Evolutionary conservation across 2,888 invertebrate genomes (phyloP).

Genomic region (Galerucella nymphaeae): DNA sequence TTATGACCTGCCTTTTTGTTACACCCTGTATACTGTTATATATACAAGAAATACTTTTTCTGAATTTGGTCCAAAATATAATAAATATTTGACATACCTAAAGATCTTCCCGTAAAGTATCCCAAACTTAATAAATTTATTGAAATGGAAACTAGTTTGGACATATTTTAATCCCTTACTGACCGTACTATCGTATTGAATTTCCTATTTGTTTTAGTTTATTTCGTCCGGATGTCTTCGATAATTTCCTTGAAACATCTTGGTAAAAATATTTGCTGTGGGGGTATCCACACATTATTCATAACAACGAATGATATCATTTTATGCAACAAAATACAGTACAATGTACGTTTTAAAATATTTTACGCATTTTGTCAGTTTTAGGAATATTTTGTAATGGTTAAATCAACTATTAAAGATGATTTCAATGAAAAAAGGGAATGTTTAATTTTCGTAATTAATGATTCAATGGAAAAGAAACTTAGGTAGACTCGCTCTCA

Average conservation of each 20-base stretch:
- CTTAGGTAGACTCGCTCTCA: not conserved
- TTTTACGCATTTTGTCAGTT: not conserved
- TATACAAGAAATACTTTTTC: no score
- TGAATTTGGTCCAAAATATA: no score
- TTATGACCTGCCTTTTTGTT: no score
- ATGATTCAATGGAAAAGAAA: not conserved
- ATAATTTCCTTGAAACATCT: constrained; percentile 4
- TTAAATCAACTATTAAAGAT: not conserved
- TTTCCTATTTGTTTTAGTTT: not conserved
- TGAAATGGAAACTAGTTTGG: no score
- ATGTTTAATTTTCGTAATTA: not conserved
- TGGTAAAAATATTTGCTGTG: not conserved
- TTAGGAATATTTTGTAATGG: not conserved
- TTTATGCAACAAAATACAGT: not conserved
- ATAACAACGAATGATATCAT: not conserved
- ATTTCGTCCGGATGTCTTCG: not conserved
- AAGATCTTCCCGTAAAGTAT: no score
- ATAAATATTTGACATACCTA: no score
- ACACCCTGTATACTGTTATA: no score
- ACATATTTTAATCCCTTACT: not conserved
- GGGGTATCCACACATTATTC: constrained; percentile 1
- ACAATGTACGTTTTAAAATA: not conserved
- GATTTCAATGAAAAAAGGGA: not conserved
- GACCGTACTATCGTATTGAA: not conserved
- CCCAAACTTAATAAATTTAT: no score